Evolutionary conservation across 2,888 invertebrate species (phyloP).

Genomic region (Protula sp.): DNA sequence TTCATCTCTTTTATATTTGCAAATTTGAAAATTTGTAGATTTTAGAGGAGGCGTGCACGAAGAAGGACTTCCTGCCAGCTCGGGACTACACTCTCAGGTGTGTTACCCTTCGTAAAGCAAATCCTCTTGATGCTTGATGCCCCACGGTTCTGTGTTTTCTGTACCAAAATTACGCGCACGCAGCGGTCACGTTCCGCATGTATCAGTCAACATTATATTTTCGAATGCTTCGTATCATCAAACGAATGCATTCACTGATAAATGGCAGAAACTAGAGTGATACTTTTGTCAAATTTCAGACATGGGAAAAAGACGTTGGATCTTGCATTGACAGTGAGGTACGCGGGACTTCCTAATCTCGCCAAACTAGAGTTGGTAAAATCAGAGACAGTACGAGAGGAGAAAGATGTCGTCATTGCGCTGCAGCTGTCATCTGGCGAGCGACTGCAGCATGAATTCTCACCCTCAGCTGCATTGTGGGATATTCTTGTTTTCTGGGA

Average conservation of each 20-base stretch:
- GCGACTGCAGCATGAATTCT: conserved; percentile 60
- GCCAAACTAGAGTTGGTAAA: conserved; percentile 76
- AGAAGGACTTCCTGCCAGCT: conserved; percentile 65
- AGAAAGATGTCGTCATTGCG: conserved; percentile 29
- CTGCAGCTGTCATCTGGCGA: conserved; percentile 59
- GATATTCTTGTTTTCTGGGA: conserved; percentile 57
- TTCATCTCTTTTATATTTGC: no score
- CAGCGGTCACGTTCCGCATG: no score
- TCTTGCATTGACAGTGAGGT: conserved; percentile 70
- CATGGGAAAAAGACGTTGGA: conserved; percentile 67
- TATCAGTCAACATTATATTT: not conserved
- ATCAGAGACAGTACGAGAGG: conserved; percentile 3
- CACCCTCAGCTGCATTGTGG: conserved; percentile 59
- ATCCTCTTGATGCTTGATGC: no score
- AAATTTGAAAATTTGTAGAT: conserved; percentile 58
- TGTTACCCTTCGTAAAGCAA: conserved; percentile 23
- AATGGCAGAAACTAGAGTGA: no score
- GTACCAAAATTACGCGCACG: no score
- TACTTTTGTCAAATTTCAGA: no score
- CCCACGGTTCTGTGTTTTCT: no score
- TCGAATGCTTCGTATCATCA: not conserved
- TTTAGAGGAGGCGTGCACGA: conserved; percentile 78
- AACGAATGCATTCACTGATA: no score
- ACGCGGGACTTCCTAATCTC: conserved; percentile 84
- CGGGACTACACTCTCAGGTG: conserved; percentile 72